phyloP scores from a whole-genome alignment of 2,113 vertebrate species.

The Xerus inauris region DNA sequence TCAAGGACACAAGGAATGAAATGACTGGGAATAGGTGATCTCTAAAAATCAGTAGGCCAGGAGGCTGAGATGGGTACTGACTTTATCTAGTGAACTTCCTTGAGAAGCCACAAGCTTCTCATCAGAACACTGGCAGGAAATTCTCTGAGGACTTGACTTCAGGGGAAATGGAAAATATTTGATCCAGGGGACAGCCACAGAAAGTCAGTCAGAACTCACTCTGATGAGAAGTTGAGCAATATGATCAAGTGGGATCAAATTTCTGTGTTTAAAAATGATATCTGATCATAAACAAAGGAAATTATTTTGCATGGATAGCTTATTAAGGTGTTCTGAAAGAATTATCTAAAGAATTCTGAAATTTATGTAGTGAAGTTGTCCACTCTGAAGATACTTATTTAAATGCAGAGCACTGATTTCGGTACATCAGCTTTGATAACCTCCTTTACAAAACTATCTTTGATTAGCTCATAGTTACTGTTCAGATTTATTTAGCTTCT shows the following conservation, averaged over 20 bases:
- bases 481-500: conserved; percentile 32
- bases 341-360: background rate
- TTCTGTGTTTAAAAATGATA: background rate
- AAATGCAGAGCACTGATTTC: background rate
- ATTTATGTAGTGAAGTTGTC: background rate
- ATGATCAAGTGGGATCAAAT: background rate
- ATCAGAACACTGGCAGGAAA: background rate
- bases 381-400: background rate
- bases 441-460: background rate
- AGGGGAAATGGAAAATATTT: background rate
- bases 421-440: background rate
- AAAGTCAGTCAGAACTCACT: background rate
- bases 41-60: background rate
- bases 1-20: background rate
- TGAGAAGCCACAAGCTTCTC: background rate
- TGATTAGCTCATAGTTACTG: background rate
- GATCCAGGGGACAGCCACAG: background rate
- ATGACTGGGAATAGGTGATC: background rate
- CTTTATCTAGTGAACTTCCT: background rate
- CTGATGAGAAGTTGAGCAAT: background rate
- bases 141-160: background rate
- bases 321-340: background rate
- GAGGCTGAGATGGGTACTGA: background rate
- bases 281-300: conserved; percentile 5
- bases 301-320: background rate